Conservation (phyloP, 2,888 invertebrate species). For the Macrophya alboannulata region DNA sequence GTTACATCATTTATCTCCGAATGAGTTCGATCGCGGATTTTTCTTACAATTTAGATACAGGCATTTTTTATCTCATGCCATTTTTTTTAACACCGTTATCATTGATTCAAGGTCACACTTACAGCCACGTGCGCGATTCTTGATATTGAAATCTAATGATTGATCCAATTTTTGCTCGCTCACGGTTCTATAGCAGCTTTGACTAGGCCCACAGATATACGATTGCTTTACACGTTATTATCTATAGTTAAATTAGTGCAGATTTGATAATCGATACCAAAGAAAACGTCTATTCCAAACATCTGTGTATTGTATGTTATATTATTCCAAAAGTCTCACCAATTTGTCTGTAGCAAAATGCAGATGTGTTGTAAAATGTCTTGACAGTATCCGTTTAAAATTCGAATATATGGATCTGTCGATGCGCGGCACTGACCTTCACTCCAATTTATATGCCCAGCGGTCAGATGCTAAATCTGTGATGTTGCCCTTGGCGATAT, state of each 20-base stretch:
- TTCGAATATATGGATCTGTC: conserved; percentile 9
- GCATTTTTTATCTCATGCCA: neutral
- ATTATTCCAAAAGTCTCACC: conserved; percentile 1
- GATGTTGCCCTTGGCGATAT: conserved; percentile 15
- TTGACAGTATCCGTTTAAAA: neutral
- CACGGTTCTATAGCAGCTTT: neutral
- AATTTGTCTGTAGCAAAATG: conserved; percentile 42
- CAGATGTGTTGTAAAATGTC: neutral
- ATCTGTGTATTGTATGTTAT: neutral
- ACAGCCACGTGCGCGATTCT: neutral
- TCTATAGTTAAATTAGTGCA: neutral
- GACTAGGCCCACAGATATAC: neutral
- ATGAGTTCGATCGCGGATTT: neutral
- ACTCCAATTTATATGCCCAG: conserved; percentile 18
- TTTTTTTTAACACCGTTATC: neutral
- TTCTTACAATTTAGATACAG: neutral
- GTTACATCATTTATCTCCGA: conserved; percentile 19
- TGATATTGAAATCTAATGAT: neutral
- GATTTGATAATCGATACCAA: neutral
- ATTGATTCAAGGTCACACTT: neutral
- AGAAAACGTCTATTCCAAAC: neutral
- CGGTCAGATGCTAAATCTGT: neutral
- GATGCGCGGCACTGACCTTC: conserved; percentile 1
- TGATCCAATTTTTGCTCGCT: neutral
- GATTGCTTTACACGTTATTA: neutral